Evolutionary conservation across 1,140 invertebrate species (phyloP).

Genomic region (Daktulosphaira vitifoliae): DNA sequence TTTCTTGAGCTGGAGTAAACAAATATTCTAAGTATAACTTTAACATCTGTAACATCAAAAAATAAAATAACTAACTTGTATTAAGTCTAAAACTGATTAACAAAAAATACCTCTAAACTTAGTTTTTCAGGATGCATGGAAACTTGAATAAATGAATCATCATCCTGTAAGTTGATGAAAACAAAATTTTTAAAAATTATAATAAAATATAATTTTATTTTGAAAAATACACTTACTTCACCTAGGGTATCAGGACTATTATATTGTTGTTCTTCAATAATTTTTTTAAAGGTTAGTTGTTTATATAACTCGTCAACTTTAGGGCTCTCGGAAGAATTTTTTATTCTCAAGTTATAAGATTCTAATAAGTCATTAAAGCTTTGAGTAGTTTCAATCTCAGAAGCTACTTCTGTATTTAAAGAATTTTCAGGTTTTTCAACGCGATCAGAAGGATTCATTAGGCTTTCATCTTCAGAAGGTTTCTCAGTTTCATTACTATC

Average conservation of each 20-base stretch:
- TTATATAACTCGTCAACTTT: slow-evolving; percentile 8
- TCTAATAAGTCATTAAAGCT: slow-evolving; percentile 22
- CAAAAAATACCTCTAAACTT: slow-evolving; percentile 11
- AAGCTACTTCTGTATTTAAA: not conserved
- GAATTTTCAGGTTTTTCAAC: not conserved
- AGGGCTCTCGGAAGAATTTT: not conserved
- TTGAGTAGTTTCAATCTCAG: not conserved
- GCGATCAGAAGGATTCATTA: not conserved
- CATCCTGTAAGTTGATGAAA: not conserved
- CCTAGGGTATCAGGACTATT: not conserved
- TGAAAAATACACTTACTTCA: not conserved
- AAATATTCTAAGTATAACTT: slow-evolving; percentile 42
- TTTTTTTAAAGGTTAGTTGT: not conserved
- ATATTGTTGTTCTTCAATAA: slow-evolving; percentile 3
- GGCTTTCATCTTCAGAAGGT: not conserved
- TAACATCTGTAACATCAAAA: slow-evolving; percentile 35
- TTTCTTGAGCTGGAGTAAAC: slow-evolving; percentile 62
- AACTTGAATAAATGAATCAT: not conserved
- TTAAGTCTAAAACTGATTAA: not conserved
- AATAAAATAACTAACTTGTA: not conserved
- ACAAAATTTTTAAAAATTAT: not conserved
- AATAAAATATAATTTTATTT: too few species aligned
- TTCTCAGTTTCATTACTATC: not conserved
- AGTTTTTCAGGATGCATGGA: slow-evolving; percentile 14
- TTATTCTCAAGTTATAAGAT: slow-evolving; percentile 12